Evolutionary conservation across 2,888 invertebrate genomes (phyloP), one percentile per base, ranked within the genome.

Genomic region (Hyalella azteca): DNA sequence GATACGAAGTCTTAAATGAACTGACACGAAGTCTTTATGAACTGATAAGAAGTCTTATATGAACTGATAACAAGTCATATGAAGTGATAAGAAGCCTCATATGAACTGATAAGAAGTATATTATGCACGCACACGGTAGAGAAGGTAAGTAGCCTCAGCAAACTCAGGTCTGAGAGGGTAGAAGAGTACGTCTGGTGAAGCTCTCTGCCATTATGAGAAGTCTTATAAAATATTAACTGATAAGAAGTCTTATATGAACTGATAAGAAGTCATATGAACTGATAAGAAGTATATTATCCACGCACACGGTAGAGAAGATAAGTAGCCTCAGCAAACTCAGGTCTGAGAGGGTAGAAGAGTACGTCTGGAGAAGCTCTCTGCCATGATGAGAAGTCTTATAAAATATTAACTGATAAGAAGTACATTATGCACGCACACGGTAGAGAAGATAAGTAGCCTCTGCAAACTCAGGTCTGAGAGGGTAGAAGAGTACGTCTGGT

Each of bases 101-200:
- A n/a, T n/a, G n/a, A n/a, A n/a, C n/a, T n/a, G n/a, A n/a, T n/a
- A n/a, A n/a, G n/a, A n/a, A n/a, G n/a, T n/a, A n/a, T n/a, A n/a
- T n/a, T n/a, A n/a, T n/a, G n/a, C 49, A 77, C 80, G 22, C 49
- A 82, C 85, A 83, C 83, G 89, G 86, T 91, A 92, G 11, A 92
- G 87, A 48, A 91, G 88, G 87, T 92, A 92, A 1, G 91, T 92
- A 1, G 91, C 91, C 87, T 92, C 92, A 2, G 90, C 89, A 59
- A 92, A 89, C 86, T 92, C 92, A 26, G 91, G 91, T 22, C 91
- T 86, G 19, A 92, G 87, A n/a, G 91, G 91, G 86, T 91, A 92
- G 86, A 92, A 92, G 15, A 87, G 85, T 22, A 91, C 90, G 86
- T 91, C 91, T 1, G 91, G 90, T 77, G 88, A 86, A 26, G 88